Evolutionary conservation across 1,140 invertebrate genomes (phyloP).

Genomic region (Cotesia glomerata): DNA sequence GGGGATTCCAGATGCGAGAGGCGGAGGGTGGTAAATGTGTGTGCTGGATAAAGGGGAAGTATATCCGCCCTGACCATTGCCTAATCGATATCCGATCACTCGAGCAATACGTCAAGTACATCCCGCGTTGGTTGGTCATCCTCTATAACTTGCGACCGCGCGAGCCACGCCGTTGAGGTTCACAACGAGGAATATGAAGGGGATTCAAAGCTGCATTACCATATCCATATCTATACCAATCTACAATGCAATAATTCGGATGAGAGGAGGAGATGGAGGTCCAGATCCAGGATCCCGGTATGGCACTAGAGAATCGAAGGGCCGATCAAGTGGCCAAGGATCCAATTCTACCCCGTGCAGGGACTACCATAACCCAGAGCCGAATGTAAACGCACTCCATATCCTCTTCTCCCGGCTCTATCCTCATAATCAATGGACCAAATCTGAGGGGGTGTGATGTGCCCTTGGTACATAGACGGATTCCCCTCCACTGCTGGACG

Average conservation of each 20-base stretch:
- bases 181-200: neutral
- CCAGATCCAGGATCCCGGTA: neutral
- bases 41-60: slow-evolving; percentile 27
- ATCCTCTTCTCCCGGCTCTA: neutral
- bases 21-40: slow-evolving; percentile 30
- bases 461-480: neutral
- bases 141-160: slow-evolving; percentile 28
- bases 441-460: neutral
- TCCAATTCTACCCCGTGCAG: too few species aligned
- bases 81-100: slow-evolving; percentile 45
- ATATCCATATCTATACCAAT: too few species aligned
- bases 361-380: too few species aligned
- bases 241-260: neutral
- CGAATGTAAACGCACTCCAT: too few species aligned
- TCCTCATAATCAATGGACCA: neutral
- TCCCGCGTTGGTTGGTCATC: slow-evolving; percentile 42
- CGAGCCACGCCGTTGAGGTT: slow-evolving; percentile 4
- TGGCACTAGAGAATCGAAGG: too few species aligned
- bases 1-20: too few species aligned
- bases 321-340: too few species aligned
- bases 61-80: slow-evolving; percentile 27
- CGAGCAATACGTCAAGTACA: slow-evolving; percentile 58
- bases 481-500: neutral
- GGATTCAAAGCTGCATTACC: neutral
- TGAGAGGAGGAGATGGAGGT: too few species aligned